A percentile compares a stretch with the other conserved stretches of the same genome.
These are phyloP conservation scores for Ara ararauna DNA, from an alignment of 2,797 vertebrate genomes.

Conservation along the genomic window DNA sequence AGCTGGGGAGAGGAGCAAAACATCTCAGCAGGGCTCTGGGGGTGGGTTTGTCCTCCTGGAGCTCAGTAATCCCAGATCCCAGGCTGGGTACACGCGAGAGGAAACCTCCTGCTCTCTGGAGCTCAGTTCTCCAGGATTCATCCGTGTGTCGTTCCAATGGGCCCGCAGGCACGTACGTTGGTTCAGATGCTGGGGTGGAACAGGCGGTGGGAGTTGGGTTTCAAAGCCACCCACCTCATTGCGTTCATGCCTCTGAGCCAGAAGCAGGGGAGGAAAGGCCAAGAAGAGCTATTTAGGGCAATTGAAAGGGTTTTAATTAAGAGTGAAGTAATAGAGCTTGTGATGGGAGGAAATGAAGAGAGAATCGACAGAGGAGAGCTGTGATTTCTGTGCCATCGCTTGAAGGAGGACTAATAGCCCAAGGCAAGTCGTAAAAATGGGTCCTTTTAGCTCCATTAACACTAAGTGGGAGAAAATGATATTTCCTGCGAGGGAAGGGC, in stretches of 20 bases:
- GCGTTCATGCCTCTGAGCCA: not conserved
- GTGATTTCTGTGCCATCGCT: not conserved
- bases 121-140: fast-evolving
- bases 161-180: not conserved
- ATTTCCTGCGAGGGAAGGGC: fast-evolving
- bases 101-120: not conserved
- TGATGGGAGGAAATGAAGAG: not conserved
- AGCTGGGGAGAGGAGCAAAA: not conserved
- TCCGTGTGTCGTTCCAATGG: not conserved
- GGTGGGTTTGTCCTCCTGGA: not conserved
- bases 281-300: not conserved
- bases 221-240: not conserved
- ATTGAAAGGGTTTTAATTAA: not conserved
- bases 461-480: not conserved
- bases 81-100: not conserved
- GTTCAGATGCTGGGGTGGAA: not conserved
- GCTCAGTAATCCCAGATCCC: not conserved
- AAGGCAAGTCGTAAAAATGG: not conserved
- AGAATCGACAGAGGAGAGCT: not conserved
- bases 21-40: not conserved
- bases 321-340: not conserved
- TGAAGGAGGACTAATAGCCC: not conserved
- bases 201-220: not conserved
- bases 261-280: fast-evolving
- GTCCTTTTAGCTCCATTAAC: not conserved